Percentiles rank a stretch among this genome's conserved stretches.
phyloP scores from a whole-genome alignment of 2,113 vertebrate genomes.

The Albula goreensis region DNA sequence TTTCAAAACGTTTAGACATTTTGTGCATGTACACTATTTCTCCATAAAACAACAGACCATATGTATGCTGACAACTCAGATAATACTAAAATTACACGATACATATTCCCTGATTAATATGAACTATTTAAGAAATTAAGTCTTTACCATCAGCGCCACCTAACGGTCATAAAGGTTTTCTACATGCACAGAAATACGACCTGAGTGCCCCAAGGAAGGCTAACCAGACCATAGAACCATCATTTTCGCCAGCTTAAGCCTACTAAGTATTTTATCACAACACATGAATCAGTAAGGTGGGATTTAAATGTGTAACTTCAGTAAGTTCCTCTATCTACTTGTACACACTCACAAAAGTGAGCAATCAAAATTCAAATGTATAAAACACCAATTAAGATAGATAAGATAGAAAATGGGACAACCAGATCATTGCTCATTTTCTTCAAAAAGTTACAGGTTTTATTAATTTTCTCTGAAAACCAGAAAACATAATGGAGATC shows the following conservation, averaged over 20 bases:
- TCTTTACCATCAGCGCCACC: not conserved
- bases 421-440: not conserved
- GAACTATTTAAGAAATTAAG: too few relatives aligned
- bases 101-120: too few relatives aligned
- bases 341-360: too few relatives aligned
- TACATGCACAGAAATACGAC: not conserved
- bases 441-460: conserved; percentile 29
- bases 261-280: not conserved
- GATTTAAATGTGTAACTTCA: too few relatives aligned
- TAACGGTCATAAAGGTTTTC: not conserved
- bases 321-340: too few relatives aligned
- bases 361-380: not conserved
- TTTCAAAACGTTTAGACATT: too few relatives aligned
- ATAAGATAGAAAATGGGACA: not conserved
- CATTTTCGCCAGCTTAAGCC: not conserved
- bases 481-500: conserved; percentile 76
- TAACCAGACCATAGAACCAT: not conserved
- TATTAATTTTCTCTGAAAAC: conserved; percentile 72
- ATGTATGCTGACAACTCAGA: too few relatives aligned
- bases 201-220: not conserved
- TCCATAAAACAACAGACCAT: too few relatives aligned
- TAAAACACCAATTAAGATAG: conserved; percentile 12
- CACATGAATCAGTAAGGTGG: not conserved
- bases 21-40: too few relatives aligned
- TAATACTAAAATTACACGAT: too few relatives aligned